A percentile compares a stretch with the other conserved stretches of the same genome.
Evolutionary conservation across 2,113 vertebrate genomes (phyloP).

Genomic region (Perognathus longimembris): DNA sequence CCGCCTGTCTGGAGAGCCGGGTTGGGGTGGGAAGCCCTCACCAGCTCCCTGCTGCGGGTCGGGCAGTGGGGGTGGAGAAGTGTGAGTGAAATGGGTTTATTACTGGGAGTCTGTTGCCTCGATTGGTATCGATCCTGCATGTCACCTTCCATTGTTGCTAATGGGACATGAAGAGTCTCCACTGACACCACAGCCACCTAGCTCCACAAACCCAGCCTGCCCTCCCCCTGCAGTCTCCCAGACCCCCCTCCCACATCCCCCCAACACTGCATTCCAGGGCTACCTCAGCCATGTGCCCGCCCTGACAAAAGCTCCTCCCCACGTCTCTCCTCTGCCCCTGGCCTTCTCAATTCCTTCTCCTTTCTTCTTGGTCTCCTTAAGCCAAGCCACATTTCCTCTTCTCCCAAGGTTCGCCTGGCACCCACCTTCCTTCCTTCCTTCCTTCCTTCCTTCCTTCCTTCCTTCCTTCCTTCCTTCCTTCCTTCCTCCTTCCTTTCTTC

Average conservation of each 20-base stretch:
- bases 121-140: constrained; percentile 77
- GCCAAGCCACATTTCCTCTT: neutral
- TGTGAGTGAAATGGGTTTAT: constrained; percentile 81
- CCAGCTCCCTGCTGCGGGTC: neutral
- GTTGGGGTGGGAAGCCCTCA: neutral
- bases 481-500: no score
- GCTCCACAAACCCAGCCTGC: neutral
- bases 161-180: constrained; percentile 81
- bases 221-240: neutral
- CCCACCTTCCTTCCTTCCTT: neutral
- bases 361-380: neutral
- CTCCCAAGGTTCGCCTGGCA: neutral
- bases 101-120: constrained; percentile 74
- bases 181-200: neutral
- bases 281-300: neutral
- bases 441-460: no score
- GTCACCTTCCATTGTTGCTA: constrained; percentile 81
- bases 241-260: neutral
- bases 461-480: no score
- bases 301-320: no score
- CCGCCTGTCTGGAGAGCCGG: neutral
- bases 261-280: neutral
- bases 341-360: no score
- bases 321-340: neutral
- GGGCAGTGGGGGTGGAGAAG: neutral